Percentiles rank a stretch among this genome's conserved stretches.
Conservation (phyloP, 1,140 invertebrate species). For the Ridgeia piscesae region DNA sequence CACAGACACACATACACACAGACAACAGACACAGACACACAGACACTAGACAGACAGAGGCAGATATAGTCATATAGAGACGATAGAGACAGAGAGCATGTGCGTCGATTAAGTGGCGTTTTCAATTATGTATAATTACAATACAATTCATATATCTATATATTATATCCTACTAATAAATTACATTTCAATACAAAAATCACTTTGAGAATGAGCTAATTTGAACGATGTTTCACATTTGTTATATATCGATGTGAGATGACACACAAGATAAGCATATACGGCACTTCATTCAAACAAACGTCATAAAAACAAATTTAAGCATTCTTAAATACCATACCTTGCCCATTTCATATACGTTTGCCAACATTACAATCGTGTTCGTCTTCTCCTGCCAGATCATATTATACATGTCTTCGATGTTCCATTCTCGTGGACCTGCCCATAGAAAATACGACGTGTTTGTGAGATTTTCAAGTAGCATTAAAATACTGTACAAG, state of each 20-base stretch:
- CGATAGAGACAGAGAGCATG: no score
- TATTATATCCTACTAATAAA: not conserved
- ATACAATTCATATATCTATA: no score
- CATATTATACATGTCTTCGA: slow-evolving; percentile 43
- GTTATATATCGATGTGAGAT: not conserved
- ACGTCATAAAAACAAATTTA: no score
- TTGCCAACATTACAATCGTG: slow-evolving; percentile 40
- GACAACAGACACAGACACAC: no score
- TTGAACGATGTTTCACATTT: not conserved
- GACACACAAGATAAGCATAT: not conserved
- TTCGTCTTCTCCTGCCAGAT: slow-evolving; percentile 37
- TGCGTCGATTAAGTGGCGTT: no score
- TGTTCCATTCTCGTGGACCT: slow-evolving; percentile 67
- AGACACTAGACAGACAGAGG: no score
- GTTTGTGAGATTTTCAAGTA: not conserved
- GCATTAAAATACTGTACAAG: not conserved
- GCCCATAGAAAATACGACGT: not conserved
- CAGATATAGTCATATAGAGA: no score
- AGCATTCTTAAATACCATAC: slow-evolving; percentile 27
- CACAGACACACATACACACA: no score
- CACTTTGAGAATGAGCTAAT: not conserved
- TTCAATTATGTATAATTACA: no score
- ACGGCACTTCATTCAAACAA: not conserved
- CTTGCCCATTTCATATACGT: slow-evolving; percentile 34
- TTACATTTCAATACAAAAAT: not conserved